Base-by-base conservation (phyloP, 2,888 invertebrate species). In the Blera fallax region DNA sequence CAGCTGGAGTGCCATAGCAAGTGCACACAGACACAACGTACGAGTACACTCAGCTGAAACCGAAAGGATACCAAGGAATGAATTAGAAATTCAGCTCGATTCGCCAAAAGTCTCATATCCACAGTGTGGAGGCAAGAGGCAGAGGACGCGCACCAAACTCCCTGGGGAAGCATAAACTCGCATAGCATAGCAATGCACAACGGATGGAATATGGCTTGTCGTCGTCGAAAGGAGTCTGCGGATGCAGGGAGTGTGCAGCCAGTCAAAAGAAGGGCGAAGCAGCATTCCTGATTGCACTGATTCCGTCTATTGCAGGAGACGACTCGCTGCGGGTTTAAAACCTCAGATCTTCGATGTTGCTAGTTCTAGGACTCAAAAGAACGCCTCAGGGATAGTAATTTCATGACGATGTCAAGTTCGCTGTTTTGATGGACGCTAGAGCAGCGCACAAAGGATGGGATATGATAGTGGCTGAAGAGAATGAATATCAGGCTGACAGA, bases 41-140 rank as follows among this genome's bases (percentile, higher is more conserved):
- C n/a, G 21, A 34, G n/a, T 27, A 16, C 29, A 37, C 24, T 37
- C 34, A 48, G 72, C 16, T 43, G 56, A 74, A 74, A 69, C 58
- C 64, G 76, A 84, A 80, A 70, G 80, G 64, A 56, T 69, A 32
- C 69, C 64, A 34, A 74, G 69, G 52, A 80, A 65, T 74, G 80
- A 81, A 85, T 85, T 85, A 85, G 85, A 85, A 85, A 85, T 85
- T 85, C 81, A 77, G 76, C 76, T 77, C 54, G 85, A 81, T 72
- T 81, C 81, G 81, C 85, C 81, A 77, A 85, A 81, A 85, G 85
- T 69, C 67, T 4, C 40, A 27, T 18, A 65, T 32, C 29, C 54
- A 21, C 58, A 74, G 52, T 72, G 60, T 67, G 73, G 73, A 78
- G 72, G 67, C 69, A 67, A 78, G 73, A 78, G 72, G 67, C 69